Conservation (phyloP, 2,888 invertebrate species). For the Argyresthia goedartella region DNA sequence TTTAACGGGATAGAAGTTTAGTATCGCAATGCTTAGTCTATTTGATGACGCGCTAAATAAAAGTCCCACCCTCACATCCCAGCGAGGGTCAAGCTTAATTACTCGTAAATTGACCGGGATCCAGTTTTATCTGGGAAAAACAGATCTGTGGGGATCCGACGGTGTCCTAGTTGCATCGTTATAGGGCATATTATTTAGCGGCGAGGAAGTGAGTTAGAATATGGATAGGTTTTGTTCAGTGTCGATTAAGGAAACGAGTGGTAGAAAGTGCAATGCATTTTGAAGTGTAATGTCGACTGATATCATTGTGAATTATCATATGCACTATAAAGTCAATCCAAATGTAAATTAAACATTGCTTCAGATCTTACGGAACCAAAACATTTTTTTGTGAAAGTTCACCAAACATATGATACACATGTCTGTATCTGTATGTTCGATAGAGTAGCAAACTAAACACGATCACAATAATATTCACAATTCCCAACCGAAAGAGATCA, state of each 20-base stretch:
- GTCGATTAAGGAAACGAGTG: too few species aligned
- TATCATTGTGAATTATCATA: too few species aligned
- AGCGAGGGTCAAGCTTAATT: conserved; percentile 69
- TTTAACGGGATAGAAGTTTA: conserved; percentile 50
- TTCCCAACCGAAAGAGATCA: conserved; percentile 19
- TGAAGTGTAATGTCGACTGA: too few species aligned
- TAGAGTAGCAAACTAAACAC: neutral
- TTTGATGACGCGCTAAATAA: conserved; percentile 50
- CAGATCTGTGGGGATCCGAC: conserved; percentile 42
- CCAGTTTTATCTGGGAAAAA: conserved; percentile 53
- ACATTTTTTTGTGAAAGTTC: too few species aligned
- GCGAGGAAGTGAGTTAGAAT: neutral
- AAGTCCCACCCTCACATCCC: conserved; percentile 51
- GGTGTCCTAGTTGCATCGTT: conserved; percentile 25
- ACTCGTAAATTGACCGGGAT: conserved; percentile 67
- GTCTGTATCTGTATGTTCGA: neutral
- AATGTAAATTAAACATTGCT: too few species aligned
- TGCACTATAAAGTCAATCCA: too few species aligned
- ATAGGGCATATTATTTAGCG: neutral
- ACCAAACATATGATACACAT: too few species aligned
- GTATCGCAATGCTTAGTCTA: conserved; percentile 37
- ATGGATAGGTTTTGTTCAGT: neutral
- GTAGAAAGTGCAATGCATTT: too few species aligned
- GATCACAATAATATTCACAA: neutral
- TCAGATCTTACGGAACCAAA: too few species aligned